phyloP scores from a whole-genome alignment of 2,113 vertebrate genomes.

The Reinhardtius hippoglossoides region DNA sequence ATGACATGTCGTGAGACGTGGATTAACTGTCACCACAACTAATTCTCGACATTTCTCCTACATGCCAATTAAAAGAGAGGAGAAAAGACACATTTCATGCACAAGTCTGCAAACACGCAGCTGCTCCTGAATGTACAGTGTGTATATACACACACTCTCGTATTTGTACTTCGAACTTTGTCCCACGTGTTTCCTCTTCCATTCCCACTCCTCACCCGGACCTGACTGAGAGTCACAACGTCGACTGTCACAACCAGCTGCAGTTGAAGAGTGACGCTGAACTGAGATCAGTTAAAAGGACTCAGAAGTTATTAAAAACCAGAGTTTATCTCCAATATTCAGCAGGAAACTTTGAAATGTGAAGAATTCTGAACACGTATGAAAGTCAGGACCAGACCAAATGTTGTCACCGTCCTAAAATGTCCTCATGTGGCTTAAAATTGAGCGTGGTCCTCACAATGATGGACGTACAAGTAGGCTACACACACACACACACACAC shows the following conservation, averaged over 20 bases:
- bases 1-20: conserved; percentile 32
- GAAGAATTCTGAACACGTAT: not conserved
- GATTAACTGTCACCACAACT: not conserved
- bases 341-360: too few relatives aligned
- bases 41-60: not conserved
- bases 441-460: too few relatives aligned
- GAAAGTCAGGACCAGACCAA: not conserved
- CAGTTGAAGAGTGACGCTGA: too few relatives aligned
- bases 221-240: not conserved
- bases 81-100: not conserved
- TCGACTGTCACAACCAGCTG: too few relatives aligned
- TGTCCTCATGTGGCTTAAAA: too few relatives aligned
- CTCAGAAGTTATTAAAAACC: too few relatives aligned
- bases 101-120: not conserved
- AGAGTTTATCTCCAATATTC: too few relatives aligned
- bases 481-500: not conserved
- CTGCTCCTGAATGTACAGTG: not conserved
- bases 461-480: too few relatives aligned
- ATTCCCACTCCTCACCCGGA: too few relatives aligned
- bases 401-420: too few relatives aligned
- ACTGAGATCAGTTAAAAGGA: too few relatives aligned
- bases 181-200: too few relatives aligned
- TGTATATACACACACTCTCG: not conserved
- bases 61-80: conserved; percentile 7
- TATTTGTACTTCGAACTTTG: not conserved